Conservation (phyloP, 2,888 invertebrate genomes). For the Acanthoscelides obtectus region DNA sequence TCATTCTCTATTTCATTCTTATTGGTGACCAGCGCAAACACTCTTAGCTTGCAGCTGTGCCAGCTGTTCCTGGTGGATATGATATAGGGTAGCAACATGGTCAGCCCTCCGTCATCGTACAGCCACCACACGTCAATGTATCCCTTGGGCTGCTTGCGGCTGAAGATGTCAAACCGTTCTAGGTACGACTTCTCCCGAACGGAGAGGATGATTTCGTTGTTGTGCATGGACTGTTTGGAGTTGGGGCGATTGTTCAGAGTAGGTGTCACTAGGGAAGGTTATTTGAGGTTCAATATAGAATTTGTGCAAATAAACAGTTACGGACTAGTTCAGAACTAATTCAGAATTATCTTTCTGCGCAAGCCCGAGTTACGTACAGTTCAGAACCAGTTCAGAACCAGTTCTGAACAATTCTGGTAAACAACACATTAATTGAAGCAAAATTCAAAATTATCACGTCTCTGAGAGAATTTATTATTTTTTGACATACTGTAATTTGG, state of each 20-base stretch:
- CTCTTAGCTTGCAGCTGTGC: slow-evolving; percentile 71
- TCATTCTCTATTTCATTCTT: slow-evolving; percentile 73
- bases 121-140: slow-evolving; percentile 95
- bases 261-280: background rate
- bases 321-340: too few species aligned
- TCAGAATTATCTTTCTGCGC: too few species aligned
- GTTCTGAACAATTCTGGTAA: too few species aligned
- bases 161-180: slow-evolving; percentile 57
- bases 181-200: background rate
- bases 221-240: background rate
- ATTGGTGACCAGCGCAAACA: slow-evolving; percentile 80
- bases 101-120: slow-evolving; percentile 88
- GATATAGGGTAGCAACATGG: slow-evolving; percentile 81
- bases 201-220: background rate
- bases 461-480: too few species aligned
- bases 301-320: too few species aligned
- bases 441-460: too few species aligned
- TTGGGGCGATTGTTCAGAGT: background rate
- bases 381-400: too few species aligned
- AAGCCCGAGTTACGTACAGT: too few species aligned
- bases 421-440: too few species aligned
- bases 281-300: background rate
- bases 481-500: too few species aligned
- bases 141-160: slow-evolving; percentile 72
- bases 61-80: slow-evolving; percentile 74